Percentiles rank a stretch among this genome's conserved stretches.
Evolutionary conservation across 2,888 invertebrate genomes (phyloP).

Genomic region (Aromia moschata): DNA sequence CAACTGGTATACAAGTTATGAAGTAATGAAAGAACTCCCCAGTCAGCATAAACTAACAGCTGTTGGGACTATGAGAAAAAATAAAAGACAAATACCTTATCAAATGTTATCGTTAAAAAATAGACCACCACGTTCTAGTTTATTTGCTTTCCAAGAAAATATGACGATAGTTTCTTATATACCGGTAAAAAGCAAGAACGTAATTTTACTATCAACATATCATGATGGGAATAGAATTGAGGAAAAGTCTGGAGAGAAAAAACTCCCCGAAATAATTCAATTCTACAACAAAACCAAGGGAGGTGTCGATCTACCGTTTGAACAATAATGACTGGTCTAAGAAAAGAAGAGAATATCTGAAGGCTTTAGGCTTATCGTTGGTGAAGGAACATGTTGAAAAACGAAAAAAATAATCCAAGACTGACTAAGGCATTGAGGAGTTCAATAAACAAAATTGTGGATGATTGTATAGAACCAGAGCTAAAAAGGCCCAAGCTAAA

Average conservation of each 20-base stretch:
- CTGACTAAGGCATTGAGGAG: not conserved
- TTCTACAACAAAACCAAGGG: not conserved
- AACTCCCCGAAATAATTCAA: not conserved
- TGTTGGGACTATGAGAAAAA: conserved; percentile 25
- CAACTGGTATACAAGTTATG: not conserved
- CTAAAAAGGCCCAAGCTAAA: not conserved
- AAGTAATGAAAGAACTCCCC: not conserved
- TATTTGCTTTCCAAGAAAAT: conserved; percentile 25
- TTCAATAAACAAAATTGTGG: not conserved
- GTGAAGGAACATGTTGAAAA: not conserved
- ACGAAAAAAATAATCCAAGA: not conserved
- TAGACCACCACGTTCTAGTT: conserved; percentile 8
- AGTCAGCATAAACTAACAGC: conserved; percentile 18
- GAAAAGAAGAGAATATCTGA: not conserved
- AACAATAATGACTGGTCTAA: too few species aligned
- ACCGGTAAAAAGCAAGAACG: too few species aligned
- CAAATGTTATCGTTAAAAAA: conserved; percentile 8
- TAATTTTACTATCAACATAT: not conserved
- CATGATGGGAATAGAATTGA: not conserved
- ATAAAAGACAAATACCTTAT: conserved; percentile 11
- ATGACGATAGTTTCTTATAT: too few species aligned
- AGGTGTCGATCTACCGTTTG: not conserved
- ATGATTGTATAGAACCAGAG: not conserved
- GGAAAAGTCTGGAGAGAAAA: not conserved
- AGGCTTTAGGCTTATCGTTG: not conserved